Conservation (phyloP, 37 sponge, comb jelly and placozoan genomes). For the Chondrilla cf. caribensis region DNA sequence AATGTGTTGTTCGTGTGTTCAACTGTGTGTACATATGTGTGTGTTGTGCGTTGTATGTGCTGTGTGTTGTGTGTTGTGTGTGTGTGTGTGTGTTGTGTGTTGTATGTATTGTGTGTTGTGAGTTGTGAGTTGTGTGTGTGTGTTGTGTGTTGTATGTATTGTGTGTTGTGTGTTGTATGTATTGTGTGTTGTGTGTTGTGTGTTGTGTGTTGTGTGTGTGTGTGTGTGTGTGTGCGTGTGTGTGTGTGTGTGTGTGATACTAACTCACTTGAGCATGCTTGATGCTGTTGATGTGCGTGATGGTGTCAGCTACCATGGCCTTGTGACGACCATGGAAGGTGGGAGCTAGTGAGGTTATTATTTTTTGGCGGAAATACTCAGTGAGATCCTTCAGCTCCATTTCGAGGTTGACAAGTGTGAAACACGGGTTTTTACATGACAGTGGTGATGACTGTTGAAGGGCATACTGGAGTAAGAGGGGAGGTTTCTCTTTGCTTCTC, state of each 20-base stretch:
- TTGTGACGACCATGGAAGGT: slow-evolving; percentile 29
- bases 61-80: slow-evolving; percentile 10
- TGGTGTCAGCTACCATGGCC: slow-evolving; percentile 50
- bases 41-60: not conserved
- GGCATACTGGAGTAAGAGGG: not conserved
- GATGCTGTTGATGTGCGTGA: slow-evolving; percentile 46
- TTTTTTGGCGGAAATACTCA: slow-evolving; percentile 26
- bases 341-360: slow-evolving; percentile 30
- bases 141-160: not conserved
- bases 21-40: too few relatives aligned
- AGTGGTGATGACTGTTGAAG: not conserved
- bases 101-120: too few relatives aligned
- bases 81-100: slow-evolving; percentile 17
- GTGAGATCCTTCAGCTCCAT: slow-evolving; percentile 37
- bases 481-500: not conserved
- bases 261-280: not conserved
- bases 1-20: too few relatives aligned
- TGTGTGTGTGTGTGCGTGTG: not conserved
- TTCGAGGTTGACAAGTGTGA: slow-evolving; percentile 36
- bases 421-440: not conserved
- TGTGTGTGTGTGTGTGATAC: not conserved
- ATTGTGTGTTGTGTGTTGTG: slow-evolving; percentile 6
- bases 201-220: slow-evolving; percentile 1
- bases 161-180: slow-evolving; percentile 2
- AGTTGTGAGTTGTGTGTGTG: not conserved